Conservation (phyloP, 2,797 vertebrate genomes). For the Cephalopachus bancanus region DNA sequence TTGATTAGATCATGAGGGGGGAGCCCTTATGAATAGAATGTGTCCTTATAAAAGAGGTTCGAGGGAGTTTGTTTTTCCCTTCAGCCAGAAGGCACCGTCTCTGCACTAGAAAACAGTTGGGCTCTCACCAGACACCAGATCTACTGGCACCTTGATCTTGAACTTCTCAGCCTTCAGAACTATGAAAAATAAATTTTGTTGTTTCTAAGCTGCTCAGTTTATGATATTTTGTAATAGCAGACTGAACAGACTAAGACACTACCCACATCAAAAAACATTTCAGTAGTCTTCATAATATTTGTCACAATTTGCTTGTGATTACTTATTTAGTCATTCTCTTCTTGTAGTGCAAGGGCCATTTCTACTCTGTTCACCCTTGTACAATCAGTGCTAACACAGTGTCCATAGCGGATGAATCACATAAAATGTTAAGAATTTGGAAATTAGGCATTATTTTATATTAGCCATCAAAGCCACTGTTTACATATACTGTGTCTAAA, state of each 20-base stretch:
- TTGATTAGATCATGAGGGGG: no score
- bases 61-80: neutral
- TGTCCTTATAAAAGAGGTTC: neutral
- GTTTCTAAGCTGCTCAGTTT: neutral
- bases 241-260: neutral
- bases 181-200: neutral
- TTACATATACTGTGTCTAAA: neutral
- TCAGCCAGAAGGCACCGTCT: neutral
- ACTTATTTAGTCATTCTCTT: neutral
- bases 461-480: neutral
- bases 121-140: neutral
- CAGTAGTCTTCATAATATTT: neutral
- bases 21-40: neutral
- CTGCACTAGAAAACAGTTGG: neutral
- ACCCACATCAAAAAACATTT: neutral
- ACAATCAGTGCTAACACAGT: neutral
- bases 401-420: neutral
- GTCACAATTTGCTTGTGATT: neutral
- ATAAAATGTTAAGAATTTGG: conserved; percentile 37
- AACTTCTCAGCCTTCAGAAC: neutral
- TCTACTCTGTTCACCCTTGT: neutral
- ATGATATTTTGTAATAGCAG: neutral
- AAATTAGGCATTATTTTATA: neutral
- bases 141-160: neutral
- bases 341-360: neutral